Conservation (phyloP, 2,888 invertebrate species). For the Cabera pusaria region DNA sequence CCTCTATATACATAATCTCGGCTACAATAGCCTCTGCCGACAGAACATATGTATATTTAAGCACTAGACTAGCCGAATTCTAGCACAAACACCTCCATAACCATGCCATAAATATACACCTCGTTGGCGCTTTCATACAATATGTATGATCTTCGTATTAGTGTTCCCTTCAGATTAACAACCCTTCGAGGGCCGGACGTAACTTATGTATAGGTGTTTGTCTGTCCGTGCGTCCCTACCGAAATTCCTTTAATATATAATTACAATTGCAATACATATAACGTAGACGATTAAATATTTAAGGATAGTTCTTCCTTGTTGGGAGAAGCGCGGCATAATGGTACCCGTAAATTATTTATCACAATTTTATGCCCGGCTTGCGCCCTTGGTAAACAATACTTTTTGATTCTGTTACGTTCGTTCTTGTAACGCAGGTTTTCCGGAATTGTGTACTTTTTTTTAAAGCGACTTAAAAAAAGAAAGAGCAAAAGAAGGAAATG, state of each 20-base stretch:
- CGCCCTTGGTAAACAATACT: slow-evolving; percentile 64
- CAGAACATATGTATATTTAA: slow-evolving; percentile 7
- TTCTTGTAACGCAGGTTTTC: slow-evolving; percentile 5
- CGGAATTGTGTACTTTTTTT: background rate
- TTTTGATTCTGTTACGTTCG: slow-evolving; percentile 54
- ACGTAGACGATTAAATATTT: slow-evolving; percentile 75
- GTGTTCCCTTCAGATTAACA: slow-evolving; percentile 64
- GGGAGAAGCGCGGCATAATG: slow-evolving; percentile 59
- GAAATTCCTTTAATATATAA: slow-evolving; percentile 74
- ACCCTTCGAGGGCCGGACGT: slow-evolving; percentile 52
- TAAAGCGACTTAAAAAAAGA: too few species aligned
- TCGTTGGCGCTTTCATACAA: slow-evolving; percentile 52
- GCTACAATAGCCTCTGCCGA: too few species aligned
- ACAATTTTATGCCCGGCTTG: slow-evolving; percentile 70
- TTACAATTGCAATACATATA: slow-evolving; percentile 82
- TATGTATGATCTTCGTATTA: slow-evolving; percentile 58
- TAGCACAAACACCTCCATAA: slow-evolving; percentile 39
- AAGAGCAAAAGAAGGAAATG: too few species aligned
- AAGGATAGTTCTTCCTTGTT: slow-evolving; percentile 36
- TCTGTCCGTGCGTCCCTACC: slow-evolving; percentile 44
- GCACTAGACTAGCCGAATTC: slow-evolving; percentile 5
- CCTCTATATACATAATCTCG: too few species aligned
- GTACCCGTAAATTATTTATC: slow-evolving; percentile 73
- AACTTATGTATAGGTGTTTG: slow-evolving; percentile 33
- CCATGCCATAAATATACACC: slow-evolving; percentile 53